These are phyloP conservation scores for Sminthurinus aureus DNA, from an alignment of 2,888 invertebrate genomes.

Conservation along the genomic window DNA sequence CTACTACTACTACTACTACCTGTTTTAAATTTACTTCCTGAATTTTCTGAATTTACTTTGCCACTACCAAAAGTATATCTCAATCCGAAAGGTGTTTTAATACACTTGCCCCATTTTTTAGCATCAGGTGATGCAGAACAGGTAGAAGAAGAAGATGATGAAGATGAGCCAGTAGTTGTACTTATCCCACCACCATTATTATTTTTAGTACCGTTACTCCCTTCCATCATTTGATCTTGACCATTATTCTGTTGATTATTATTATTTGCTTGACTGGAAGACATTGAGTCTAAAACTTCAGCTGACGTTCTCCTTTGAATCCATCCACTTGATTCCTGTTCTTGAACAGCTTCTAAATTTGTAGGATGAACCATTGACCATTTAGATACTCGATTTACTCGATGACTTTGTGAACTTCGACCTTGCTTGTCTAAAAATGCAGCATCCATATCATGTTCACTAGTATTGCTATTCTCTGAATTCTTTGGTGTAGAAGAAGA, in stretches of 20 bases:
- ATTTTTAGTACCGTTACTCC: slow-evolving; percentile 6
- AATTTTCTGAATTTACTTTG: slow-evolving; percentile 16
- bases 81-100: slow-evolving; percentile 59
- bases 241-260: background rate
- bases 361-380: slow-evolving; percentile 50
- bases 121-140: slow-evolving; percentile 34
- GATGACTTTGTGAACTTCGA: slow-evolving; percentile 70
- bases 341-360: slow-evolving; percentile 54
- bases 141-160: slow-evolving; percentile 3
- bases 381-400: slow-evolving; percentile 52
- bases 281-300: slow-evolving; percentile 20
- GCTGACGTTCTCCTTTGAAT: slow-evolving; percentile 43
- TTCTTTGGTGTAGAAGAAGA: too few relatives aligned
- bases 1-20: too few relatives aligned
- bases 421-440: slow-evolving; percentile 77
- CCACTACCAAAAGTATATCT: slow-evolving; percentile 57
- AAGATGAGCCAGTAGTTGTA: too few relatives aligned
- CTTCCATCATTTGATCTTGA: background rate
- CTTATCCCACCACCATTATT: too few relatives aligned
- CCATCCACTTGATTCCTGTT: slow-evolving; percentile 57
- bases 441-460: slow-evolving; percentile 62
- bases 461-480: slow-evolving; percentile 12
- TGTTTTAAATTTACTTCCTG: slow-evolving; percentile 9
- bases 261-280: background rate
- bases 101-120: slow-evolving; percentile 59